Base-by-base conservation (phyloP, 2,113 vertebrate species). In the Sphaerodactylus townsendi region DNA sequence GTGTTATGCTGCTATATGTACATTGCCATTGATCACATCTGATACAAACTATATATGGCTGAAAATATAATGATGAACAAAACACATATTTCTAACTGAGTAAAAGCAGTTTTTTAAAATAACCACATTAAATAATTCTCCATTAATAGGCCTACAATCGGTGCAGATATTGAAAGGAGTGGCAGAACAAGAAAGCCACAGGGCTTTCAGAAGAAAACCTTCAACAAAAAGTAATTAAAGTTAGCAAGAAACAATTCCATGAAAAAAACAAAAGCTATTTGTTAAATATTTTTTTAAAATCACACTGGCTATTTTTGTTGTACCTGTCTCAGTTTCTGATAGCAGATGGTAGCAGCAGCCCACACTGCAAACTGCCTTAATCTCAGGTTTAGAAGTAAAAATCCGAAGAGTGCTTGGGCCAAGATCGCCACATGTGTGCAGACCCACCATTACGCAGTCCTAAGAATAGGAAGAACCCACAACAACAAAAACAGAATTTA, bases 381-480 rank as follows among this genome's bases (percentile, higher is more conserved):
- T 96, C 96, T 99, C 98, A 76, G 94, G 91, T 72, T 97, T 98
- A 79, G 96, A 95, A 92, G 92, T 89, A 93, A 99, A 99, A 95
- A 99, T 98, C 79, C 97, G 89, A 19, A 97, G 87, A 0, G 95
- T 97, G 87, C 95, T 97, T 87, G 97, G 87, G 88, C 98, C 98
- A 94, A 99, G 96, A 95, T 99, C 97, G 11, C 99, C 99, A 73
- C 98, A 99, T 1, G 99, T 99, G 94, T 99, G 99, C 23, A 99
- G 95, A 70, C 99, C 99, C 48, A 99, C 98, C 95, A 99, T 87
- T 88, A 99, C 86, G 33, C 97, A 98, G 79, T 98, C 96, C 99
- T 99, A 90, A 81, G 66, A 84, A 76, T 9, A 80, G 85, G 80
- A 88, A 28, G 59, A 62, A 21, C 5, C 25, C 59, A 23, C 59